Evolutionary conservation across 2,113 vertebrate species (phyloP).

Genomic region (Nettapus auritus): DNA sequence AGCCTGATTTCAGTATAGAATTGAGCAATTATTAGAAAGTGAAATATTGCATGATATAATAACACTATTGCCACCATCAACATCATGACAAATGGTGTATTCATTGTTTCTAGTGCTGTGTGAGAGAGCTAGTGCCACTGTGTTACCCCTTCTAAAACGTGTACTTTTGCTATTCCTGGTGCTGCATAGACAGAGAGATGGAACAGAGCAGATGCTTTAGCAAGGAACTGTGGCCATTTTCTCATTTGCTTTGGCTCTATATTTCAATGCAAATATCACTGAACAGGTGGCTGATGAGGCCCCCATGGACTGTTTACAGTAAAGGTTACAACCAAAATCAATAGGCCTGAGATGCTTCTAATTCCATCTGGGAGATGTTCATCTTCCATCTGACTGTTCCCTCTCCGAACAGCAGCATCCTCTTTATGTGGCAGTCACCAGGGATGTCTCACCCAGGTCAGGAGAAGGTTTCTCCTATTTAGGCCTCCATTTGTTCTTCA

Average conservation of each 20-base stretch:
- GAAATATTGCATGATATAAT: slow-evolving; percentile 60
- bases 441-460: neutral
- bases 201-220: slow-evolving; percentile 67
- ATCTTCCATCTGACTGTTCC: slow-evolving; percentile 26
- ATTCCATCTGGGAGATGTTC: slow-evolving; percentile 59
- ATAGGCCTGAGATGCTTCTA: slow-evolving; percentile 54
- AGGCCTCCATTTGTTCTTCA: slow-evolving; percentile 18
- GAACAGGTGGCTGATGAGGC: slow-evolving; percentile 66
- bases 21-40: slow-evolving; percentile 72
- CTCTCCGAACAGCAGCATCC: slow-evolving; percentile 37
- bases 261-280: slow-evolving; percentile 66
- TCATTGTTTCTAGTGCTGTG: neutral
- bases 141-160: slow-evolving; percentile 36
- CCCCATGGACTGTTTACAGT: slow-evolving; percentile 59
- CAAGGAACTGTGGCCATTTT: slow-evolving; percentile 55
- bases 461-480: slow-evolving; percentile 24
- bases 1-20: slow-evolving; percentile 55
- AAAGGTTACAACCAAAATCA: slow-evolving; percentile 70
- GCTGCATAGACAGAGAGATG: slow-evolving; percentile 27
- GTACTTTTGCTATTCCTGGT: slow-evolving; percentile 36
- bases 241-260: slow-evolving; percentile 58
- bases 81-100: slow-evolving; percentile 29
- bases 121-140: slow-evolving; percentile 45
- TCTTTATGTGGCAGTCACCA: slow-evolving; percentile 37
- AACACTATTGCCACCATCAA: slow-evolving; percentile 1